Evolutionary conservation across 2,797 vertebrate genomes (phyloP), one percentile per base, ranked within the genome.

Genomic region (Nannoperca obscura): DNA sequence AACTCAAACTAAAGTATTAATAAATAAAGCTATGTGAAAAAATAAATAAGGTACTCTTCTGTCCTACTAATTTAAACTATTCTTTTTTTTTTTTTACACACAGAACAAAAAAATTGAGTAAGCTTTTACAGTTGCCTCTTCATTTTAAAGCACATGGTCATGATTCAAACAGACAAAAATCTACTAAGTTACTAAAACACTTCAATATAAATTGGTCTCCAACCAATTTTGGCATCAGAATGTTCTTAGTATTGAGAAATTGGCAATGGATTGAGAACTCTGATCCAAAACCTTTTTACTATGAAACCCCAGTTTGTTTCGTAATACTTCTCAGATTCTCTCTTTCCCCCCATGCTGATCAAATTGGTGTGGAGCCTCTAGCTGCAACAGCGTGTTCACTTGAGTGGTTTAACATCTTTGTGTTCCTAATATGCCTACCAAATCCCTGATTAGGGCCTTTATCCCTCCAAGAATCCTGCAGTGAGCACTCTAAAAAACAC

Each of bases 1-100:
- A 77, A 76, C 81, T 90, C 78, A 92, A 93, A 91, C 93, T 94
- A 94, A 84, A 89, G 92, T 95, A 95, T 89, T 95, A 96, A 96
- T 96, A 96, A 96, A 96, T 96, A 96, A 95, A 94, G 88, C 93
- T 95, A 95, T 94, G 93, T 95, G 95, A 95, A 96, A 96, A 96
- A 96, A 96, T 96, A 96, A 96, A 96, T 96, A 96, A 93, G 92
- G 87, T 93, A 92, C 92, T 95, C 93, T 94, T 92, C 89, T 94
- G 82, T 90, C 91, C 92, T 93, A 92, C 92, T 93, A 91, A 88
- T 94, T 92, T 94, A 84, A 91, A 89, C 93, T 94, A 94, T 78
- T 86, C 82, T 90, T 94, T 27, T 27, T 27, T 27, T 82, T 67
- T 65, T 63, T 83, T 80, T 93, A 94, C 88, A 94, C 87, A 75